Evolutionary conservation across 1,140 invertebrate genomes (phyloP).

Genomic region (Pseudomyrmex dendroicus): DNA sequence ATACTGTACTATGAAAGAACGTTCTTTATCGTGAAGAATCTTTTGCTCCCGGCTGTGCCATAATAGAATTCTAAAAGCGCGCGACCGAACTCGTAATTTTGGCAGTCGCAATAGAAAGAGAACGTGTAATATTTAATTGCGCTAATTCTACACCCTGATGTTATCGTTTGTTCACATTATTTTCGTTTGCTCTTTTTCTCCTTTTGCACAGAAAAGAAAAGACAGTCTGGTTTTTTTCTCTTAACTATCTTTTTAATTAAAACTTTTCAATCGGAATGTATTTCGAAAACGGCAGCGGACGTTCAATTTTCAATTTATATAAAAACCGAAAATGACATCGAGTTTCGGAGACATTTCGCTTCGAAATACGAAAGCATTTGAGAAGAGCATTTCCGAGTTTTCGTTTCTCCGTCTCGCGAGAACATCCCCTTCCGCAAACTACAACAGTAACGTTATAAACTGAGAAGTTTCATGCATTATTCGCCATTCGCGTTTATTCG

Average conservation of each 20-base stretch:
- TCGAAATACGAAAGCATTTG: constrained; percentile 21
- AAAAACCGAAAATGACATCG: constrained; percentile 20
- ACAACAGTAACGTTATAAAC: constrained; percentile 54
- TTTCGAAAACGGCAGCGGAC: background rate
- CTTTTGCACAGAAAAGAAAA: no score
- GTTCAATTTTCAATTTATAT: constrained; percentile 10
- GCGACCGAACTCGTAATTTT: background rate
- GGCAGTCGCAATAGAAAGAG: background rate
- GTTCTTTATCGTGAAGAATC: constrained; percentile 5
- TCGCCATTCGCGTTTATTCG: constrained; percentile 48
- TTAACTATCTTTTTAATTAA: background rate
- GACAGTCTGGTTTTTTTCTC: background rate
- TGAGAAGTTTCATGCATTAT: constrained; percentile 51
- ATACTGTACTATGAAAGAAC: constrained; percentile 8
- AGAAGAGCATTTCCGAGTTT: constrained; percentile 27
- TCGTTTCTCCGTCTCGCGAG: constrained; percentile 20
- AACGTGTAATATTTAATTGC: background rate
- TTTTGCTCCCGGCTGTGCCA: background rate
- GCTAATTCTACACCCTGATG: background rate
- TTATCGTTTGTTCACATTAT: background rate
- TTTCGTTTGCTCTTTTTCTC: background rate
- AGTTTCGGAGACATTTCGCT: constrained; percentile 38
- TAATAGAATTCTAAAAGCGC: constrained; percentile 33
- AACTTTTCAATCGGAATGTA: background rate
- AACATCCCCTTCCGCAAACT: constrained; percentile 30